Evolutionary conservation across 2,113 vertebrate species (phyloP).

Genomic region (Labrus mixtus): DNA sequence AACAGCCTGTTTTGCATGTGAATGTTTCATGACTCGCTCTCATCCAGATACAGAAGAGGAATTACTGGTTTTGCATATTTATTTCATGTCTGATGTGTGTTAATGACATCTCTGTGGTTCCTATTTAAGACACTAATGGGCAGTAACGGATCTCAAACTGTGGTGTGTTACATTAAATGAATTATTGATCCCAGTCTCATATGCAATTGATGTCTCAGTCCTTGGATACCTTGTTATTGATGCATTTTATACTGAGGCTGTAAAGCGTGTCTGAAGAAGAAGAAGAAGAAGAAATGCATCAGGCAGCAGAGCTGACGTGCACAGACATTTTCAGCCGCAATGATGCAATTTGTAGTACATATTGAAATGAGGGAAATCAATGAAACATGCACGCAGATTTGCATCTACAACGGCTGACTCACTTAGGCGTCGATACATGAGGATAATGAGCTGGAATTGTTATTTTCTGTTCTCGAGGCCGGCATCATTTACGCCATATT

Average conservation of each 20-base stretch:
- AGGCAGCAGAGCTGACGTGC: background rate
- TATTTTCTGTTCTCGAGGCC: conserved; percentile 20
- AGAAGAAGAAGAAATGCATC: conserved; percentile 4
- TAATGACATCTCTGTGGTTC: conserved; percentile 68
- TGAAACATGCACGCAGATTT: background rate
- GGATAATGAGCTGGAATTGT: conserved; percentile 45
- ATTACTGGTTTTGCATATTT: conserved; percentile 59
- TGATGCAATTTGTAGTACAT: conserved; percentile 13
- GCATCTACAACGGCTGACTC: conserved; percentile 1
- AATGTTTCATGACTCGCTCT: conserved; percentile 48
- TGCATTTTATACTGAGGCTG: conserved; percentile 19
- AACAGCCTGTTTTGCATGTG: conserved; percentile 44
- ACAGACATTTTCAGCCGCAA: conserved; percentile 2
- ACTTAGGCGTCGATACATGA: conserved; percentile 4
- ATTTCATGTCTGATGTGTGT: conserved; percentile 63
- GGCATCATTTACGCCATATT: conserved; percentile 27
- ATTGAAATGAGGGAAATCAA: conserved; percentile 42
- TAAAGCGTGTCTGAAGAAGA: conserved; percentile 27
- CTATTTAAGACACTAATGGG: conserved; percentile 71
- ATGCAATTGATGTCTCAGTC: conserved; percentile 65
- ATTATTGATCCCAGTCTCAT: conserved; percentile 70
- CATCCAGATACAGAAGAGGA: conserved; percentile 45
- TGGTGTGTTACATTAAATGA: conserved; percentile 75
- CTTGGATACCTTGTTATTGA: conserved; percentile 59
- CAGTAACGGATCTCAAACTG: conserved; percentile 71